Percentiles rank a stretch among this genome's conserved stretches.
These are phyloP conservation scores for Anastrepha ludens DNA, from an alignment of 1,140 invertebrate genomes.

Conservation along the genomic window DNA sequence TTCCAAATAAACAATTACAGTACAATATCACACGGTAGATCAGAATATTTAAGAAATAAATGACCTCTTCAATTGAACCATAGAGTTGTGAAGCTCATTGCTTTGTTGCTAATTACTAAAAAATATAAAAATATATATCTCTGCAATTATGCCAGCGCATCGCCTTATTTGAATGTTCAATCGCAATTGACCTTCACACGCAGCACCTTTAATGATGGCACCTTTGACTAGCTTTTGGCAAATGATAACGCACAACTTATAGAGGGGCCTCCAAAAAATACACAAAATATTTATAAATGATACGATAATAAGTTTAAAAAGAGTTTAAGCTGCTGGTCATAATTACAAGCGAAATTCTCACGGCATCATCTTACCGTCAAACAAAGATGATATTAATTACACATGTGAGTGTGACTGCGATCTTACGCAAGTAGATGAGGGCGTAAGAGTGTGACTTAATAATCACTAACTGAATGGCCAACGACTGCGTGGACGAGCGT, in stretches of 20 bases:
- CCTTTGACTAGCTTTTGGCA: background rate
- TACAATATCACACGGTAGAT: background rate
- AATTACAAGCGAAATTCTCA: slow-evolving; percentile 12
- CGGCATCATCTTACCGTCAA: background rate
- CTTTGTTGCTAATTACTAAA: background rate
- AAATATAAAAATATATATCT: background rate
- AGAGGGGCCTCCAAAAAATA: background rate
- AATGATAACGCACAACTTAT: background rate
- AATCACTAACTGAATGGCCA: background rate
- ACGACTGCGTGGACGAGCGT: background rate
- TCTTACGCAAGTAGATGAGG: background rate
- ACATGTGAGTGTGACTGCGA: background rate
- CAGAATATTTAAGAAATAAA: background rate
- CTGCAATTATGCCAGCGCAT: background rate
- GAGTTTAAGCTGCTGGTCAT: background rate
- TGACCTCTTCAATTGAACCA: too few species aligned
- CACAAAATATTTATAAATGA: background rate
- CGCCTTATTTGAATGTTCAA: slow-evolving; percentile 10
- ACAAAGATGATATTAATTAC: background rate
- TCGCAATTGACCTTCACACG: slow-evolving; percentile 7
- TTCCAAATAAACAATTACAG: background rate
- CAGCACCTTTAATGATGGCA: background rate
- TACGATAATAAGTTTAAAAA: background rate
- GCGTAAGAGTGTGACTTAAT: background rate
- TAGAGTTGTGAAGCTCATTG: background rate